These are phyloP conservation scores for Thaleichthys pacificus DNA, from an alignment of 2,797 vertebrate species.

Conservation along the genomic window DNA sequence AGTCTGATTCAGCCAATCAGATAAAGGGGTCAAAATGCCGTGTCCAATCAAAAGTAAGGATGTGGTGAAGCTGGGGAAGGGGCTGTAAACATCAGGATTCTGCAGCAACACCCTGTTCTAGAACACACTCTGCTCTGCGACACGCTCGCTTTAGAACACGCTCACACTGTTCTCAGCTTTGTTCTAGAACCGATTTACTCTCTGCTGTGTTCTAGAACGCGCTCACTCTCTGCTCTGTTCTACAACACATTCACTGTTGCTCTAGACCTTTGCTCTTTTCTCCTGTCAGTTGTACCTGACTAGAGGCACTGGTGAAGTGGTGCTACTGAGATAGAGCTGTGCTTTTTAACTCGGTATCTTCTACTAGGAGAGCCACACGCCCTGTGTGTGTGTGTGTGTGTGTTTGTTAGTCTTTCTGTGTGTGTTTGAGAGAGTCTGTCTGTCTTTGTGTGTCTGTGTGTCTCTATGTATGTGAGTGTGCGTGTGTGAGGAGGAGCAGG, in stretches of 20 bases:
- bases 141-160: too few species aligned
- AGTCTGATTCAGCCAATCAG: not conserved
- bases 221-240: not conserved
- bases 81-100: too few species aligned
- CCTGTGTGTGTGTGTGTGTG: not conserved
- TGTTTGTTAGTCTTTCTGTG: not conserved
- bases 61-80: not conserved
- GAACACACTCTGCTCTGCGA: too few species aligned
- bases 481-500: not conserved
- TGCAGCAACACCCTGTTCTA: too few species aligned
- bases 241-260: not conserved
- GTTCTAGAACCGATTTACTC: not conserved
- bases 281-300: too few species aligned
- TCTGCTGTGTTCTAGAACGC: not conserved
- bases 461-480: not conserved
- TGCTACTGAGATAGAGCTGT: not conserved
- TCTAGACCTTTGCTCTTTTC: too few species aligned
- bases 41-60: not conserved
- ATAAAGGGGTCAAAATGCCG: not conserved
- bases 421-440: not conserved
- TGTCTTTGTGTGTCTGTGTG: slow-evolving; percentile 11
- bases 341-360: slow-evolving; percentile 3
- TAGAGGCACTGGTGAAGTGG: too few species aligned
- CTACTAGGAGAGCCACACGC: not conserved
- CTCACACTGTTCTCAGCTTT: not conserved